Evolutionary conservation across 1,140 invertebrate genomes (phyloP), one percentile per base, ranked within the genome.

Genomic region (Drosophila repletoides): DNA sequence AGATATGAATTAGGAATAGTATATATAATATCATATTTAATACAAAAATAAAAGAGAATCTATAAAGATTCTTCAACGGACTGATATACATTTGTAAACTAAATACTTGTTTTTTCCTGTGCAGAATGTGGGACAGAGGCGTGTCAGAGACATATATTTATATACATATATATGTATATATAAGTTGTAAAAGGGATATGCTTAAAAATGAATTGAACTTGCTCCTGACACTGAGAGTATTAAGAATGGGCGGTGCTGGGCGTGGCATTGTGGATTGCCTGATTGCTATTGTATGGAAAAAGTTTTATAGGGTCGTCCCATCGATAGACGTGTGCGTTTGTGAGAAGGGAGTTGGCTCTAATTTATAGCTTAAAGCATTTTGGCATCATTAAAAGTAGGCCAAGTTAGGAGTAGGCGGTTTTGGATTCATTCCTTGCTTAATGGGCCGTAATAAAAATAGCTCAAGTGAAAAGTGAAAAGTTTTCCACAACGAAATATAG

Each of bases 151-250:
- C 7, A 45, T 36, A 29, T 24, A 28, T 24, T 43, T 51, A 45
- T 46, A 68, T 12, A 28, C n/a, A 28, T 22, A 52, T 12, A 38
- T 14, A 52, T 22, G 15, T 5, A 51, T n/a, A 36, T 52, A 55
- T 56, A 70, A 65, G 49, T 71, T 84, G 66, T 69, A 72, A 79
- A 69, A 69, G 58, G 77, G 72, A 86, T 80, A 69, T 80, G 64
- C 68, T 86, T 73, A 76, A 86, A 80, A 86, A 76, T 72, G 81
- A 87, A 80, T 86, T 86, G 64, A 86, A 80, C 81, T 86, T 86
- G 80, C 64, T 64, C 45, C 43, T 72, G 58, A 61, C 59, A 69
- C 49, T 12, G 26, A 45, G 26, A 45, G 45, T 38, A 36, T 55
- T 21, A 48, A 28, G 24, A 36, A 15, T 19, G 36, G 45, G 36